Evolutionary conservation across 2,888 invertebrate genomes (phyloP).

Genomic region (Polyommatus icarus): DNA sequence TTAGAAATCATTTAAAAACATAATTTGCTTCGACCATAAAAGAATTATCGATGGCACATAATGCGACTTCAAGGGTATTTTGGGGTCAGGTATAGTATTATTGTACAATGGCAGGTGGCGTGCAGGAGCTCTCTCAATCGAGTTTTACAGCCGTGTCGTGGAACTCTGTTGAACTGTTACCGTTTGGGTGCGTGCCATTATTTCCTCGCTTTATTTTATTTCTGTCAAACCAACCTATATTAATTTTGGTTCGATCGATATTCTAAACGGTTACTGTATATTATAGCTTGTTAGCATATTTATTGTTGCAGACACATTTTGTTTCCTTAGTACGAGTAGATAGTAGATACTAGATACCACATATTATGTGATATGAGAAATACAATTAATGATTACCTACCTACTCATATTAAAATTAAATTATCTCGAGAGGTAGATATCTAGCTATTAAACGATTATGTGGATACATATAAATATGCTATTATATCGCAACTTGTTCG

Average conservation of each 20-base stretch:
- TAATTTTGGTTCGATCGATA: conserved; percentile 39
- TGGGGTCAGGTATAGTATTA: conserved; percentile 34
- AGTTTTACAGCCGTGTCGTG: conserved; percentile 40
- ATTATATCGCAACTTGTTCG: conserved; percentile 25
- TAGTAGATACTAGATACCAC: too few species aligned
- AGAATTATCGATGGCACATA: conserved; percentile 18
- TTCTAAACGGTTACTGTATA: background rate
- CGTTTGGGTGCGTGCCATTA: conserved; percentile 56
- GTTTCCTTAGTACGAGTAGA: background rate
- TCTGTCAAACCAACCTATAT: conserved; percentile 46
- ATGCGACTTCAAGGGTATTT: conserved; percentile 32
- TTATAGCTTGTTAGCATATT: background rate
- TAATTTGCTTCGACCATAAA: background rate
- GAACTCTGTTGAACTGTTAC: conserved; percentile 45
- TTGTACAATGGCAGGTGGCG: conserved; percentile 43
- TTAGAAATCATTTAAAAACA: background rate
- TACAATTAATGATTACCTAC: background rate
- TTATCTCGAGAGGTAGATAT: too few species aligned
- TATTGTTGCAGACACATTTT: background rate
- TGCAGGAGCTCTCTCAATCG: conserved; percentile 41
- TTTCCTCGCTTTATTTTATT: conserved; percentile 51
- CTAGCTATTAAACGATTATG: background rate
- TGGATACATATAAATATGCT: conserved; percentile 1
- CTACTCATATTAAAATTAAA: too few species aligned
- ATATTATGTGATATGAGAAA: background rate